Conservation (phyloP, 1,140 invertebrate species). For the Formica selysi region DNA sequence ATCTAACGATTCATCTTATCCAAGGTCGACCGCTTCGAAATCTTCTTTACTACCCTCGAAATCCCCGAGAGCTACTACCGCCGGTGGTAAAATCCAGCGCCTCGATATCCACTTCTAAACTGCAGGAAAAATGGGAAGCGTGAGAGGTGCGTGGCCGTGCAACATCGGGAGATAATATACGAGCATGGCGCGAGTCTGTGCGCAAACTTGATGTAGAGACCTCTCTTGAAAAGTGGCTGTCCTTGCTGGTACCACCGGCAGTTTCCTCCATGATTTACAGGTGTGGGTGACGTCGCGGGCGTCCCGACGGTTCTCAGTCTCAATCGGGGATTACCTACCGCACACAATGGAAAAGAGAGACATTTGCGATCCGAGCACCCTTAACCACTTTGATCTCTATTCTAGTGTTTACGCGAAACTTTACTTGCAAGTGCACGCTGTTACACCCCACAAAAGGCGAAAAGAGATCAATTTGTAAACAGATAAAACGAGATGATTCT, state of each 20-base stretch:
- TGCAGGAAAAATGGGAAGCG: constrained; percentile 43
- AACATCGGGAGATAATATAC: constrained; percentile 63
- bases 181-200: constrained; percentile 48
- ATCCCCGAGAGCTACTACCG: constrained; percentile 48
- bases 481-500: not conserved
- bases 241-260: constrained; percentile 62
- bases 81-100: constrained; percentile 50
- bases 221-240: constrained; percentile 76
- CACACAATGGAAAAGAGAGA: not conserved
- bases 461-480: not conserved
- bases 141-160: constrained; percentile 51
- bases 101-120: constrained; percentile 59
- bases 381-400: not conserved
- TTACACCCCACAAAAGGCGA: not conserved
- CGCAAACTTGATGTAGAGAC: constrained; percentile 74
- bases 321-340: not conserved
- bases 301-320: constrained; percentile 35
- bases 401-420: constrained; percentile 24
- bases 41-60: constrained; percentile 40
- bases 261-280: constrained; percentile 74
- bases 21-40: constrained; percentile 24
- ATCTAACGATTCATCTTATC: constrained; percentile 38
- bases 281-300: constrained; percentile 48
- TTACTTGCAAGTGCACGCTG: not conserved
- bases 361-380: not conserved